Percentiles rank a stretch among this genome's conserved stretches.
Conservation (phyloP, 1,140 invertebrate genomes). For the Drosophila pectinifera region DNA sequence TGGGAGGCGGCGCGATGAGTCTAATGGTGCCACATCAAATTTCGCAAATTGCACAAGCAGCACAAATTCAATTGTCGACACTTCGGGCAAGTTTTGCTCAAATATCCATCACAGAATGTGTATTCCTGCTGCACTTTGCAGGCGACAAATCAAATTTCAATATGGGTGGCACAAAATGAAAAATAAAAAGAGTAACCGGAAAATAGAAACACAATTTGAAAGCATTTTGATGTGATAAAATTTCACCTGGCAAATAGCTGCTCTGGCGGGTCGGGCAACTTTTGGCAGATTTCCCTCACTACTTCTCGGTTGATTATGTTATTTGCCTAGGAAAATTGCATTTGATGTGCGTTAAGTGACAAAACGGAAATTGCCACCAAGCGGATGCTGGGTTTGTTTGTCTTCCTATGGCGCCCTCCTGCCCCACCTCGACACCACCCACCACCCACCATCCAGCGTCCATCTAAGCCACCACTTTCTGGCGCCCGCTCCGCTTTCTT, state of each 20-base stretch:
- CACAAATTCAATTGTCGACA: constrained; percentile 66
- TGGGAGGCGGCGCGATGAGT: constrained; percentile 28
- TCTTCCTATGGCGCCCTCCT: constrained; percentile 32
- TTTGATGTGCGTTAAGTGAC: constrained; percentile 72
- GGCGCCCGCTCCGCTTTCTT: neutral
- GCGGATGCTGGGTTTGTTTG: constrained; percentile 70
- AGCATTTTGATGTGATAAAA: constrained; percentile 53
- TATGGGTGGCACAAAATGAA: constrained; percentile 47
- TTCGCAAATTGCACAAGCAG: constrained; percentile 54
- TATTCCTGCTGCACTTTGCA: constrained; percentile 68
- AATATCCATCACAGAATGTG: constrained; percentile 67
- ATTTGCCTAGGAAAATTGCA: constrained; percentile 80
- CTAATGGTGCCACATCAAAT: constrained; percentile 67
- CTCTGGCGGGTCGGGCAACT: constrained; percentile 21
- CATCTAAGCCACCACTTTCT: constrained; percentile 32
- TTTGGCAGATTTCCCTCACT: constrained; percentile 5
- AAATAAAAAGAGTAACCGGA: constrained; percentile 38
- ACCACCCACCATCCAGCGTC: neutral
- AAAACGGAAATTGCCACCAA: constrained; percentile 72
- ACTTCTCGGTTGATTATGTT: constrained; percentile 68
- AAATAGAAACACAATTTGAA: constrained; percentile 63
- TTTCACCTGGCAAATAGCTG: constrained; percentile 42
- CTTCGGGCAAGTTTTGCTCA: constrained; percentile 70
- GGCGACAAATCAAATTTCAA: constrained; percentile 76
- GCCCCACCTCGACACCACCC: neutral